phyloP scores from a whole-genome alignment of 2,888 invertebrate genomes.

The Unio delphinus region DNA sequence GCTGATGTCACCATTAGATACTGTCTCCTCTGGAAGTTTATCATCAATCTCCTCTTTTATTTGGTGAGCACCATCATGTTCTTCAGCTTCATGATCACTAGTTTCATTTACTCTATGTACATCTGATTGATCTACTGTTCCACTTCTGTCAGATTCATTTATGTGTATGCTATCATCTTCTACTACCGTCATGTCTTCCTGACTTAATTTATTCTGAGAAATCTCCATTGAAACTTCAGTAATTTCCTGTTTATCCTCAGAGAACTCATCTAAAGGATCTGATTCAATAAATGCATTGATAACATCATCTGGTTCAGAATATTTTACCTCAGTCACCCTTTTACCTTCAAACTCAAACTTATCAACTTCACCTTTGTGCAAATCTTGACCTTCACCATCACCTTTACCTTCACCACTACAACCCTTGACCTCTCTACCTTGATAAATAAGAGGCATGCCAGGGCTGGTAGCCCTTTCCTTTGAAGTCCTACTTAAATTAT shows the following conservation, averaged over 20 bases:
- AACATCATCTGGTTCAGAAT: background rate
- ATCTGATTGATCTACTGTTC: constrained; percentile 3
- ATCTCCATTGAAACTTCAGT: no score
- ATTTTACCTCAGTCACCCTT: background rate
- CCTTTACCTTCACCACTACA: constrained; percentile 14
- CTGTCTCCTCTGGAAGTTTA: no score
- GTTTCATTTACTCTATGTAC: background rate
- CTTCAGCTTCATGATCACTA: constrained; percentile 1
- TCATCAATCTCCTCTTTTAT: background rate
- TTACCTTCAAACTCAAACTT: constrained; percentile 9
- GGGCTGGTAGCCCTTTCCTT: constrained; percentile 24
- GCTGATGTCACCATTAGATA: no score
- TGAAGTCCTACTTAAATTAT: constrained; percentile 23
- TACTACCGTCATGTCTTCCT: background rate
- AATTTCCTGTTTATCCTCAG: background rate
- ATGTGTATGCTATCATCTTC: constrained; percentile 1
- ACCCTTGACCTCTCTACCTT: constrained; percentile 24
- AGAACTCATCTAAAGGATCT: background rate
- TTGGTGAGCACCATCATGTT: background rate
- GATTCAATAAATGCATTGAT: no score
- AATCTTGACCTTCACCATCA: constrained; percentile 12
- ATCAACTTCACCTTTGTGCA: background rate
- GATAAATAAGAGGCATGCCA: constrained; percentile 24
- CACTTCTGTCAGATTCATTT: background rate
- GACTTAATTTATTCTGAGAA: background rate